Percentiles rank a stretch among this genome's conserved stretches.
These are phyloP conservation scores for Crossoptilon crossoptilon DNA, from an alignment of 2,797 vertebrate species.

Conservation along the genomic window DNA sequence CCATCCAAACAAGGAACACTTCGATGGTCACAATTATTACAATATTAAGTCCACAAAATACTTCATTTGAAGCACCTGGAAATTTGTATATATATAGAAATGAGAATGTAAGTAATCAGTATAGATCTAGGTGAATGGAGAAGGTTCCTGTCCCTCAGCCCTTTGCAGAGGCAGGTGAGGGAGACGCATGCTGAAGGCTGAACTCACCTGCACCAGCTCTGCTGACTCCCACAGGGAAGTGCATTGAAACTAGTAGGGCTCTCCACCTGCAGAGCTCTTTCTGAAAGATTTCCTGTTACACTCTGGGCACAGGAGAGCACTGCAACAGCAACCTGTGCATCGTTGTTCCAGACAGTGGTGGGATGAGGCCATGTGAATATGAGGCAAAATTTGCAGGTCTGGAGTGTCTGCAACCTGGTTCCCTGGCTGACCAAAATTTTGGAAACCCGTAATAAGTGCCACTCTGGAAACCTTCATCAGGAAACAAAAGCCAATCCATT, in stretches of 20 bases:
- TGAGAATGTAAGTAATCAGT: background rate
- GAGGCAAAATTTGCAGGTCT: background rate
- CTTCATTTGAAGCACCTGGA: background rate
- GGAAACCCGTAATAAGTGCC: background rate
- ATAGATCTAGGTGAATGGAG: background rate
- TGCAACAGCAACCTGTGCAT: background rate
- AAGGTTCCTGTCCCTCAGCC: too few relatives aligned
- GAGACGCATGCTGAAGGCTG: accelerated
- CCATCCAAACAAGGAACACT: background rate
- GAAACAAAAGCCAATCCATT: accelerated
- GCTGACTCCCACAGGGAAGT: background rate
- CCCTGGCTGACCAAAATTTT: background rate
- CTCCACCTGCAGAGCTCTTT: background rate
- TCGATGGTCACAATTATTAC: accelerated
- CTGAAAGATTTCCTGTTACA: background rate
- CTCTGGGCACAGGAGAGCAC: background rate
- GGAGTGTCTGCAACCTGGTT: background rate
- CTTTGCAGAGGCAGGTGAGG: background rate
- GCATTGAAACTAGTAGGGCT: background rate
- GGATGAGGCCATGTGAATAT: background rate
- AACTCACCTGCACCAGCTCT: background rate
- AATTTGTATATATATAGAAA: background rate
- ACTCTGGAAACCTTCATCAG: background rate
- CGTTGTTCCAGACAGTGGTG: background rate
- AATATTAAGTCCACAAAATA: background rate